These are phyloP conservation scores for Ciona savignyi DNA, from an alignment of 23 tunicate species.

Conservation along the genomic window DNA sequence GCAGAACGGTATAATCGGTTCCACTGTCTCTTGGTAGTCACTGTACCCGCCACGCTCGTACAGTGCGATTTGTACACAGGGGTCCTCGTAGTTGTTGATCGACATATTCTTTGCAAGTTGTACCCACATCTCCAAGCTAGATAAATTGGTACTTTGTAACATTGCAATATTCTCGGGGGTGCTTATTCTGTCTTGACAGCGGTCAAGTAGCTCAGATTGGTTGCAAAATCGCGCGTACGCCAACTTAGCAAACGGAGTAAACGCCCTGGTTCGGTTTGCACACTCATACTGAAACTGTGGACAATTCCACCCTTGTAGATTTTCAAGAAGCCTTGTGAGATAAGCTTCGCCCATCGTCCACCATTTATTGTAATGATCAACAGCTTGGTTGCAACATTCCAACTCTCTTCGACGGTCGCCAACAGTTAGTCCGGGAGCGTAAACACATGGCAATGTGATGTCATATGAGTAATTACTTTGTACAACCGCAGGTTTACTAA, in stretches of 20 bases:
- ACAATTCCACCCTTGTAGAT: slow-evolving; percentile 10
- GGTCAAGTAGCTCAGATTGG: background rate
- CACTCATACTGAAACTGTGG: slow-evolving; percentile 7
- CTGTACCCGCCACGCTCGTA: background rate
- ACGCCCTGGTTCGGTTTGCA: background rate
- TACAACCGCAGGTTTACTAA: too few species aligned
- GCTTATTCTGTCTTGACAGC: background rate
- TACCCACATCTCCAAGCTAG: background rate
- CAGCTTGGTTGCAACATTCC: slow-evolving; percentile 1
- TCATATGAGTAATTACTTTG: background rate
- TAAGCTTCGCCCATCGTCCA: background rate
- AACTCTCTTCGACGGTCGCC: slow-evolving; percentile 9
- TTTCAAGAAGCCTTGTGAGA: slow-evolving; percentile 1
- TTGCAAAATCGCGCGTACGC: slow-evolving; percentile 10
- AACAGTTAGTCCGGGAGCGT: background rate
- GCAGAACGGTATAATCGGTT: slow-evolving; percentile 22
- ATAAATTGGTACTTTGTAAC: background rate
- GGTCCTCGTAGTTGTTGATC: background rate
- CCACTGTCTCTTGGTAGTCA: background rate
- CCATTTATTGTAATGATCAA: background rate
- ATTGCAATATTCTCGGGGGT: background rate
- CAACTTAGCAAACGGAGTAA: background rate
- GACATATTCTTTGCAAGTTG: background rate
- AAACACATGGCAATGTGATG: background rate
- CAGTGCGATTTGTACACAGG: background rate